Percentiles rank a stretch among this genome's conserved stretches.
These are phyloP conservation scores for Drosophila lowei DNA, from an alignment of 1,140 invertebrate species.

Conservation along the genomic window DNA sequence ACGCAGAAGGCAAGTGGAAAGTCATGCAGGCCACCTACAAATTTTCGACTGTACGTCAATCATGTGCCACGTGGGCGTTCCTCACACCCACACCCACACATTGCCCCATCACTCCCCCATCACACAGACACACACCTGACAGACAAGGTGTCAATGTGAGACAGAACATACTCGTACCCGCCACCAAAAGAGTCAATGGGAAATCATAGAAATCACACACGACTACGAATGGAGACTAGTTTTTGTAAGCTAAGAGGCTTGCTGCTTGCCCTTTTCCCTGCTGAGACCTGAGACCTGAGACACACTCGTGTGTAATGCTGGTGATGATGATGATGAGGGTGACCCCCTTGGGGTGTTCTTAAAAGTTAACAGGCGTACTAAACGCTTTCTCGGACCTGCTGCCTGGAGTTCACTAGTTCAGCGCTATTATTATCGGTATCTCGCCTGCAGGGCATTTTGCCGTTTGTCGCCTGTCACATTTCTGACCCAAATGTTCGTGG, in stretches of 20 bases:
- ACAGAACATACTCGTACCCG: not conserved
- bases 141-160: slow-evolving; percentile 26
- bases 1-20: slow-evolving; percentile 34
- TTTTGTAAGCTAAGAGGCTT: slow-evolving; percentile 43
- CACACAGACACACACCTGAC: slow-evolving; percentile 1
- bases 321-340: slow-evolving; percentile 15
- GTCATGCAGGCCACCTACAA: slow-evolving; percentile 24
- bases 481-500: slow-evolving; percentile 37
- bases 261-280: slow-evolving; percentile 65
- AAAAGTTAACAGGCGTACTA: slow-evolving; percentile 59
- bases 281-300: slow-evolving; percentile 14
- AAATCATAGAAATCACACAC: slow-evolving; percentile 65
- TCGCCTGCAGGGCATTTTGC: slow-evolving; percentile 7
- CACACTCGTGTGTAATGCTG: not conserved
- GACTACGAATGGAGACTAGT: slow-evolving; percentile 9
- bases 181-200: slow-evolving; percentile 4
- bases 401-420: slow-evolving; percentile 55
- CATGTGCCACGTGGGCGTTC: slow-evolving; percentile 60
- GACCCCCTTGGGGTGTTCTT: slow-evolving; percentile 45
- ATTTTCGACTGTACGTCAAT: slow-evolving; percentile 51
- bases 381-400: slow-evolving; percentile 38
- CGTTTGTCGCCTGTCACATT: slow-evolving; percentile 40
- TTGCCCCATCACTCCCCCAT: too few species aligned
- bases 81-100: slow-evolving; percentile 20
- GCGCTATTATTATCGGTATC: not conserved